These are phyloP conservation scores for Pecten maximus DNA, from an alignment of 2,888 invertebrate species.

Conservation along the genomic window DNA sequence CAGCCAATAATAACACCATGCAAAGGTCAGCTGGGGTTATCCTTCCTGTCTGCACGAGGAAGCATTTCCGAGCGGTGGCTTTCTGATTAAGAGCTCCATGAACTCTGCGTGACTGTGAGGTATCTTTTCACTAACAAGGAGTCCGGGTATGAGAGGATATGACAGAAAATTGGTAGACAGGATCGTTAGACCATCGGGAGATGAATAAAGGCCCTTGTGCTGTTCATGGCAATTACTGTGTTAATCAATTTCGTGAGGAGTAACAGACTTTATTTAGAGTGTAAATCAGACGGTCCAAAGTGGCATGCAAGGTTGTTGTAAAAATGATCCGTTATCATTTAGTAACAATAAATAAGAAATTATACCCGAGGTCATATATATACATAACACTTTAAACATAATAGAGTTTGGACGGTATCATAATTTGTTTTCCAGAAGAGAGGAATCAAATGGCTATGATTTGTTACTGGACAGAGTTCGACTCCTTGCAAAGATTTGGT, in stretches of 20 bases:
- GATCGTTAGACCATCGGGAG: background rate
- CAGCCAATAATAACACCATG: background rate
- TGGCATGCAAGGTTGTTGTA: too few species aligned
- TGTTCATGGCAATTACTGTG: background rate
- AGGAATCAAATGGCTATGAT: too few species aligned
- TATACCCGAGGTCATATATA: too few species aligned
- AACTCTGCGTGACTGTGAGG: background rate
- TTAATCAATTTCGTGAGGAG: background rate
- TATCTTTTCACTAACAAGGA: background rate
- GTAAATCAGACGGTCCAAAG: too few species aligned
- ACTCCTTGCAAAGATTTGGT: too few species aligned
- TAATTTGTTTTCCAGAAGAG: too few species aligned
- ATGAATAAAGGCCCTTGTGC: background rate
- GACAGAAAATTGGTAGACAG: background rate
- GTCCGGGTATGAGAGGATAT: background rate
- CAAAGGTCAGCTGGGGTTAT: background rate
- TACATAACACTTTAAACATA: too few species aligned
- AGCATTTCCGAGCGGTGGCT: background rate
- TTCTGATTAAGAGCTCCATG: slow-evolving; percentile 3
- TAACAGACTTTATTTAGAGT: background rate
- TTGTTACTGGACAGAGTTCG: too few species aligned
- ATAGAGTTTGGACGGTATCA: too few species aligned
- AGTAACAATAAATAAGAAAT: too few species aligned
- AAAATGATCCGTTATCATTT: too few species aligned
- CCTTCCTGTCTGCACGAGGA: background rate